A percentile compares a stretch with the other conserved stretches of the same genome.
phyloP scores from a whole-genome alignment of 2,888 invertebrate species.

The Iphiclides podalirius region DNA sequence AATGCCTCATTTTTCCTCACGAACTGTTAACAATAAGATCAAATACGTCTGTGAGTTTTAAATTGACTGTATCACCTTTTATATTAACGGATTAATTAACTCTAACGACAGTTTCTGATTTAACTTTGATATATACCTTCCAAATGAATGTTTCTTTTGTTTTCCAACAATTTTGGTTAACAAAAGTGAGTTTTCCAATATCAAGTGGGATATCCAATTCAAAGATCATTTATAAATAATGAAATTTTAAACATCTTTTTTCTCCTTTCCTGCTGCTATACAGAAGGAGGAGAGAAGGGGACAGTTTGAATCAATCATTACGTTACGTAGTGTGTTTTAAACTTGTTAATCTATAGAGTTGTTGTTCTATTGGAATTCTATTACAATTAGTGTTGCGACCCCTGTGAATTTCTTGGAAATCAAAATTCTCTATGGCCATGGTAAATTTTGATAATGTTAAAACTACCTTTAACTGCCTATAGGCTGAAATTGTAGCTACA shows the following conservation, averaged over 20 bases:
- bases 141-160: too few species aligned
- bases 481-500: conserved; percentile 42
- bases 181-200: conserved; percentile 21
- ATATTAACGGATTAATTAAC: neutral
- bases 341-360: conserved; percentile 48
- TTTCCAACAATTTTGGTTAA: too few species aligned
- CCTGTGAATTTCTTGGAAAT: conserved; percentile 37
- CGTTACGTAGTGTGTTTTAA: conserved; percentile 54
- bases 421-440: conserved; percentile 66
- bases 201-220: conserved; percentile 36
- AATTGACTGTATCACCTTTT: neutral
- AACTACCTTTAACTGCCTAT: conserved; percentile 63
- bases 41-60: conserved; percentile 9
- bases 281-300: conserved; percentile 73
- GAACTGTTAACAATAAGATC: conserved; percentile 4
- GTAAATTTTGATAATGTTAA: conserved; percentile 48
- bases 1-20: conserved; percentile 13
- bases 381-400: conserved; percentile 43
- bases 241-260: conserved; percentile 50
- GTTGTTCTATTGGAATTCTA: conserved; percentile 69
- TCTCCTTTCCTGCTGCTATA: conserved; percentile 73
- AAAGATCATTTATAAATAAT: conserved; percentile 36
- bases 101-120: neutral
- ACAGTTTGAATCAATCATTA: conserved; percentile 64
- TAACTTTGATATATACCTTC: too few species aligned